Percentiles rank a stretch among this genome's conserved stretches.
Conservation (phyloP, 2,888 invertebrate species). For the Epinotia ramella region DNA sequence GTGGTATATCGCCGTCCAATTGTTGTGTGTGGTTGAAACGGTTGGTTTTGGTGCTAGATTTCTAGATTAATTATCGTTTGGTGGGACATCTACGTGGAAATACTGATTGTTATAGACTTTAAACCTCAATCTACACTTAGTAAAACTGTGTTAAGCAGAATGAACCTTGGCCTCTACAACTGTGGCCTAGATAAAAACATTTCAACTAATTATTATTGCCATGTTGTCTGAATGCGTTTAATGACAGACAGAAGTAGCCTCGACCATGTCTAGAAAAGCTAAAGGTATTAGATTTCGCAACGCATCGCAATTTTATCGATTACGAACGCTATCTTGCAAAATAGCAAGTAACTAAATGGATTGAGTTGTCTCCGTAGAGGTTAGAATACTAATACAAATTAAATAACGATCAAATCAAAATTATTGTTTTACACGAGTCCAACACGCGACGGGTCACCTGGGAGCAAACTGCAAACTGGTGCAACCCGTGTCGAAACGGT, state of each 20-base stretch:
- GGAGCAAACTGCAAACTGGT: too few species aligned
- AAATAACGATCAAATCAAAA: too few species aligned
- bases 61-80: not conserved
- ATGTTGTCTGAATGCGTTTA: slow-evolving; percentile 20
- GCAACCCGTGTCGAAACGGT: too few species aligned
- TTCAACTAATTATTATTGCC: slow-evolving; percentile 29
- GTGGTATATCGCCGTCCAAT: not conserved
- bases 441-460: too few species aligned
- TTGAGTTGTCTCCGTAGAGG: slow-evolving; percentile 1
- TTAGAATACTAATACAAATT: too few species aligned
- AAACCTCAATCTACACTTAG: slow-evolving; percentile 19
- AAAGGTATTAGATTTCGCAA: slow-evolving; percentile 28
- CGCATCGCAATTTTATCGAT: slow-evolving; percentile 17
- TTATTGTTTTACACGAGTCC: too few species aligned
- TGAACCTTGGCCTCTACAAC: slow-evolving; percentile 33
- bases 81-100: not conserved
- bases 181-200: slow-evolving; percentile 34
- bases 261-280: slow-evolving; percentile 37
- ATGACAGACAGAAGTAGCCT: slow-evolving; percentile 24
- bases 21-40: not conserved
- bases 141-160: not conserved
- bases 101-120: not conserved
- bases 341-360: slow-evolving; percentile 13
- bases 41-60: not conserved
- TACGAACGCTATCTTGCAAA: slow-evolving; percentile 34